Percentiles rank a stretch among this genome's conserved stretches.
Conservation (phyloP, 2,888 invertebrate genomes). For the Cephus sareptanus region DNA sequence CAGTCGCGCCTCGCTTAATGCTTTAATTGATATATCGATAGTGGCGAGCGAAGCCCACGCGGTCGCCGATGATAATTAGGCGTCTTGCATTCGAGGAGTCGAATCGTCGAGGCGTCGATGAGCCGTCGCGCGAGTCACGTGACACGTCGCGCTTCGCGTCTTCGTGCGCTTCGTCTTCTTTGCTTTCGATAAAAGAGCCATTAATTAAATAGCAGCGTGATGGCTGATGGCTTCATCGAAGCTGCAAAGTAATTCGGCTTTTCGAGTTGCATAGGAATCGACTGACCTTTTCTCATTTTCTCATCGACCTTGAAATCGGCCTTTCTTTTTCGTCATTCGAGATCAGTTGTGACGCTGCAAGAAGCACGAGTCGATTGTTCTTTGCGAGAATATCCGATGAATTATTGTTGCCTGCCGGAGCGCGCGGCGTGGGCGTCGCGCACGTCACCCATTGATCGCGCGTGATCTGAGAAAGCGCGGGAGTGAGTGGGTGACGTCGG, state of each 20-base stretch:
- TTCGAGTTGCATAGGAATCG: no score
- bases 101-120: no score
- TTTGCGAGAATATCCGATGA: neutral
- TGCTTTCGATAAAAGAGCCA: constrained; percentile 15
- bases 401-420: constrained; percentile 50
- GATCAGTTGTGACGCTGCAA: no score
- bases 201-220: constrained; percentile 7
- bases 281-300: no score
- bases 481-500: neutral
- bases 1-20: constrained; percentile 53
- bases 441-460: constrained; percentile 38
- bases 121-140: no score
- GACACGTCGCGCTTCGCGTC: neutral
- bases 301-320: no score
- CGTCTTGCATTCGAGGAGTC: constrained; percentile 18
- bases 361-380: no score
- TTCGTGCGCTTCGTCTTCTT: neutral
- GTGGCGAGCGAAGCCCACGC: constrained; percentile 36
- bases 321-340: no score
- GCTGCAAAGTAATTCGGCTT: no score
- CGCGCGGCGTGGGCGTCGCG: constrained; percentile 44
- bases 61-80: constrained; percentile 51
- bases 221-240: neutral
- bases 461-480: constrained; percentile 6
- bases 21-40: constrained; percentile 64